Evolutionary conservation across 2,888 invertebrate genomes (phyloP).

Genomic region (Boloria euphrosyne): DNA sequence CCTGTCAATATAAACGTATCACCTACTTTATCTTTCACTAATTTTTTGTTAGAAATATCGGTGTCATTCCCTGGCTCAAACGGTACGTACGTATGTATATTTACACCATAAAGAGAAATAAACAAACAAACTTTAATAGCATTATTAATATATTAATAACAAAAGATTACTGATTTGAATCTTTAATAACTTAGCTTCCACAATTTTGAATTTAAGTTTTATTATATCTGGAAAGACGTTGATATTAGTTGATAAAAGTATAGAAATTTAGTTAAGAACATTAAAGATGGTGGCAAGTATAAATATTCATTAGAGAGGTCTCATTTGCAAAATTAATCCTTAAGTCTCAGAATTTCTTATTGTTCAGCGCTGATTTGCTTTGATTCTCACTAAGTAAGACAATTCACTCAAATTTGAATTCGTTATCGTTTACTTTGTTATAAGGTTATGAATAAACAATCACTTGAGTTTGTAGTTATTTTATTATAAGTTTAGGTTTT

Average conservation of each 20-base stretch:
- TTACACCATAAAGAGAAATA: no score
- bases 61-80: no score
- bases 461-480: conserved; percentile 16
- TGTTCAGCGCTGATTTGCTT: conserved; percentile 22
- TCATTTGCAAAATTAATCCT: conserved; percentile 31
- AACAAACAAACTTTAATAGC: no score
- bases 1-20: no score
- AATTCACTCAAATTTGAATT: conserved; percentile 24
- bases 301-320: conserved; percentile 24
- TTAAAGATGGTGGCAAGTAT: conserved; percentile 14
- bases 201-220: no score
- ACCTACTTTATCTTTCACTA: no score
- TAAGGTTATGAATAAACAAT: conserved; percentile 27
- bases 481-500: conserved; percentile 18
- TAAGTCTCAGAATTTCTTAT: conserved; percentile 18
- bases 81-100: no score
- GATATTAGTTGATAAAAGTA: neutral
- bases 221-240: neutral
- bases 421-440: conserved; percentile 23
- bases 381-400: conserved; percentile 21
- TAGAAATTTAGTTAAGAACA: conserved; percentile 13
- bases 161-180: neutral
- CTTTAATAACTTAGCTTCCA: neutral
- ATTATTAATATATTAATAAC: no score
- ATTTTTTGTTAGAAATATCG: no score